Evolutionary conservation across 2,888 invertebrate species (phyloP), one percentile per base, ranked within the genome.

Genomic region (Carcina quercana): DNA sequence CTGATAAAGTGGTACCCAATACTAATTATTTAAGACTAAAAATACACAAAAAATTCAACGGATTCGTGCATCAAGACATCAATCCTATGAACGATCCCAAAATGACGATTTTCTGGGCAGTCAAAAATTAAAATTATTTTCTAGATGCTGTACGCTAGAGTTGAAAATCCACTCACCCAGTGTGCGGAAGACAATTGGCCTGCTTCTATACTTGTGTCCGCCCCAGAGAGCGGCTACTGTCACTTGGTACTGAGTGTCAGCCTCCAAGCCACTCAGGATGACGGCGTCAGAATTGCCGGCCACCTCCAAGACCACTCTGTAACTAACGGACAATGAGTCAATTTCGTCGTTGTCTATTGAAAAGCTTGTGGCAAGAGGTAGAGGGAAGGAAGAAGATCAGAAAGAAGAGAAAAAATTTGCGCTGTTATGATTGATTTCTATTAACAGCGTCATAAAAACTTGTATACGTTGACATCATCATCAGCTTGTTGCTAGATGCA

Each of bases 221-320:
- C 89, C 90, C 86, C 91, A 90, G 42, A 95, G 89, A 33, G 95
- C 94, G 39, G 94, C 92, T 30, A 95, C 94, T 2, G 92, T 91
- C 40, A 95, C 87, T 55, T 94, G 94, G 70, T 95, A 95, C 78
- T 95, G 94, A 13, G 95, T 95, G 71, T 94, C 93, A 13, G 95
- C 92, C 63, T 91, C 88, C 43, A 95, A 84, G 27, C 92, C 91
- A 64, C 90, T 92, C 63, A 95, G 79, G 45, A 93, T 92, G 52
- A 94, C 92, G 43, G 93, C 93, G 70, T 93, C 94, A 42, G 93
- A 93, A 83, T 93, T 94, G 50, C 94, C 94, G 53, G 94, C 94
- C 71, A 94, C 94, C 74, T 93, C 91, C 86, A 92, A 87, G 84
- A 94, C 94, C 88, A 94, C 93, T 89, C 94, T 94, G 93, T 93